Evolutionary conservation across 1,140 invertebrate species (phyloP).

Genomic region (Neodiprion pinetum): DNA sequence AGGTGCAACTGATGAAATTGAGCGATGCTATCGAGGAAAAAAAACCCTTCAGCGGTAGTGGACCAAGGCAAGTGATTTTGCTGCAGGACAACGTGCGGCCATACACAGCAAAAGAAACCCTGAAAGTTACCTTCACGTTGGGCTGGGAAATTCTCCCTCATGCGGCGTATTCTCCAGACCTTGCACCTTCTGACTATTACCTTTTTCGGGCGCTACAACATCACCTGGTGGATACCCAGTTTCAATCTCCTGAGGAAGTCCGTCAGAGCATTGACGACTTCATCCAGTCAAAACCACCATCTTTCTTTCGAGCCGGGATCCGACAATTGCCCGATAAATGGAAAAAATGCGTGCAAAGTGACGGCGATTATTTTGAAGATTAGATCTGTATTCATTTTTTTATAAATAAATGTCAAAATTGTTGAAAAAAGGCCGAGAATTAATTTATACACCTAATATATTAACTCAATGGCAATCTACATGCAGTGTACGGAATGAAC

Average conservation of each 20-base stretch:
- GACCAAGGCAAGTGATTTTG: constrained; percentile 33
- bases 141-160: constrained; percentile 46
- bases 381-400: neutral
- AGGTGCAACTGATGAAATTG: constrained; percentile 29
- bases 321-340: constrained; percentile 31
- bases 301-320: constrained; percentile 28
- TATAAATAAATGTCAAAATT: neutral
- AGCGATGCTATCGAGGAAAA: constrained; percentile 29
- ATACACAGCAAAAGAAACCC: constrained; percentile 36
- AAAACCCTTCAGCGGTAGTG: constrained; percentile 23
- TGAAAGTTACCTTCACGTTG: constrained; percentile 8
- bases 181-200: constrained; percentile 47
- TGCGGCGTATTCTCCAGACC: constrained; percentile 45
- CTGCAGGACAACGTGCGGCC: constrained; percentile 50
- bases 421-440: neutral
- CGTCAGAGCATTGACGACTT: constrained; percentile 26
- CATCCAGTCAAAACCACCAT: constrained; percentile 25
- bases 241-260: constrained; percentile 10
- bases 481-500: too few species aligned
- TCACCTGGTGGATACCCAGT: neutral
- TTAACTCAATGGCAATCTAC: too few species aligned
- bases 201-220: constrained; percentile 37
- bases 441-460: constrained; percentile 5
- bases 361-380: constrained; percentile 30
- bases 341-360: constrained; percentile 24